Evolutionary conservation across 1,140 invertebrate species (phyloP), one percentile per base, ranked within the genome.

Genomic region (Orchesella cincta): DNA sequence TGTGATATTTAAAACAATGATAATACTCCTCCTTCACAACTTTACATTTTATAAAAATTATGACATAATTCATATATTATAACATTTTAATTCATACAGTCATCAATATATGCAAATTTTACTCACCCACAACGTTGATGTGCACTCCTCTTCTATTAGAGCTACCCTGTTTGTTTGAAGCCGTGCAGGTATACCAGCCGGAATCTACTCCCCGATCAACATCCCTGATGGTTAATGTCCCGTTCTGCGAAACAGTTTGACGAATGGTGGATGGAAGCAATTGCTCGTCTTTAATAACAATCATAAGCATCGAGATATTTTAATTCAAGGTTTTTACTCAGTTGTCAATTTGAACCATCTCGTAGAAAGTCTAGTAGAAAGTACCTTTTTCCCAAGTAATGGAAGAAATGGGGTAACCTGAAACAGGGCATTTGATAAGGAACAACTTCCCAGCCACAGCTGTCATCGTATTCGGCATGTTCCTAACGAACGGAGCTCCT

Each of bases 281-380:
- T 85, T 93, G 91, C 3, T 92, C 92, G 85, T 94, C 93, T 92
- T 83, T 64, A 83, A 83, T n/a, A n/a, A n/a, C n/a, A n/a, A n/a
- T n/a, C n/a, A n/a, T n/a, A n/a, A n/a, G n/a, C n/a, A n/a, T n/a
- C n/a, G n/a, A n/a, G n/a, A n/a, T n/a, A n/a, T n/a, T n/a, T n/a
- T n/a, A n/a, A n/a, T n/a, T n/a, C n/a, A n/a, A n/a, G n/a, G n/a
- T n/a, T n/a, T n/a, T n/a, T n/a, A n/a, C n/a, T n/a, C n/a, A n/a
- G n/a, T n/a, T n/a, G n/a, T n/a, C n/a, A n/a, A n/a, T n/a, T n/a
- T n/a, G n/a, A n/a, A n/a, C n/a, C n/a, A n/a, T n/a, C n/a, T n/a
- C n/a, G n/a, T n/a, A n/a, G n/a, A n/a, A n/a, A n/a, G n/a, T n/a
- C n/a, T n/a, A n/a, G n/a, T n/a, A n/a, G n/a, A n/a, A n/a, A 46